Percentiles rank a stretch among this genome's conserved stretches.
Evolutionary conservation across 2,888 invertebrate genomes (phyloP).

Genomic region (Epinotia ramella): DNA sequence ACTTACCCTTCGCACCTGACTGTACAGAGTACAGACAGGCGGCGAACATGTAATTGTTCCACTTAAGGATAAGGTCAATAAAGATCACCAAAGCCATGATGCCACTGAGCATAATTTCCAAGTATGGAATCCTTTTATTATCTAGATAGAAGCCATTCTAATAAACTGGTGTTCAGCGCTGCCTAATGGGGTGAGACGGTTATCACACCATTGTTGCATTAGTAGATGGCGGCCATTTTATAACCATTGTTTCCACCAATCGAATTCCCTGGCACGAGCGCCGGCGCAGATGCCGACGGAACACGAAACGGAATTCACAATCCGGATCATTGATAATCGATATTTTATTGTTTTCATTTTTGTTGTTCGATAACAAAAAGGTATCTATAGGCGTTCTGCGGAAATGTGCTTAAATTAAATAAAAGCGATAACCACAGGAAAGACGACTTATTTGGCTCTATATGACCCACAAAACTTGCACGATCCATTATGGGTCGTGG

Average conservation of each 20-base stretch:
- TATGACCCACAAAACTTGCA: no score
- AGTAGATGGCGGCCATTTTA: slow-evolving; percentile 48
- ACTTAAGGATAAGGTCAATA: slow-evolving; percentile 18
- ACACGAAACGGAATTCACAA: slow-evolving; percentile 17
- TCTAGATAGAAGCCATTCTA: slow-evolving; percentile 43
- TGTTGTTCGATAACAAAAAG: not conserved
- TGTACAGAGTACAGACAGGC: slow-evolving; percentile 6
- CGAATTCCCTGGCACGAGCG: slow-evolving; percentile 46
- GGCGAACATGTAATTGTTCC: slow-evolving; percentile 22
- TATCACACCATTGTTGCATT: slow-evolving; percentile 50
- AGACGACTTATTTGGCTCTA: no score
- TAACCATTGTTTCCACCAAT: slow-evolving; percentile 50
- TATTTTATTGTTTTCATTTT: not conserved
- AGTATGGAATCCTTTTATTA: slow-evolving; percentile 41
- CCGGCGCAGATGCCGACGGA: slow-evolving; percentile 24
- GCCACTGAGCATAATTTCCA: slow-evolving; percentile 36
- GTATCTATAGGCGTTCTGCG: not conserved
- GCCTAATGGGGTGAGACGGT: slow-evolving; percentile 53
- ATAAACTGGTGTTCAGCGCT: slow-evolving; percentile 43
- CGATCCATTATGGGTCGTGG: no score
- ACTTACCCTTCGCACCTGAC: not conserved
- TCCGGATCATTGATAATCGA: slow-evolving; percentile 7
- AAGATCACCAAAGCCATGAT: slow-evolving; percentile 10
- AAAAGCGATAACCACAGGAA: no score
- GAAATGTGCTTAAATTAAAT: no score